A percentile compares a stretch with the other conserved stretches of the same genome.
Evolutionary conservation across 2,113 vertebrate species (phyloP).

Genomic region (Paracanthobrama guichenoti): DNA sequence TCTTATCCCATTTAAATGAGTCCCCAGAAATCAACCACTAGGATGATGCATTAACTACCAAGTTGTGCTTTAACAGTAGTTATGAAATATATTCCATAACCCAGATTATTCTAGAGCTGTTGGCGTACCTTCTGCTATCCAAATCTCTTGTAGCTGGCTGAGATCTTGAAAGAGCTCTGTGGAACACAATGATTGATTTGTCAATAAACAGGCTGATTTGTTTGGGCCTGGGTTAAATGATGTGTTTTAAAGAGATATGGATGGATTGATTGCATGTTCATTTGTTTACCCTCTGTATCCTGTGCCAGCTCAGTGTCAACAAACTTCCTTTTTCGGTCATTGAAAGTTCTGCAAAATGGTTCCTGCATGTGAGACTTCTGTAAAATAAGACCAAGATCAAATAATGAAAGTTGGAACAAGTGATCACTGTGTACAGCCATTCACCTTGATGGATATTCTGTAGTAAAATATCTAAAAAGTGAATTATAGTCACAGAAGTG

Average conservation of each 20-base stretch:
- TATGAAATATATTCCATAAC: not conserved
- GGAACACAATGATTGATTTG: constrained; percentile 32
- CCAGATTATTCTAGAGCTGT: not conserved
- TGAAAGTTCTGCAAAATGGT: constrained; percentile 68
- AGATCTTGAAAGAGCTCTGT: constrained; percentile 90
- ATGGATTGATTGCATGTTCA: constrained; percentile 7
- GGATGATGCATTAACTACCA: constrained; percentile 10
- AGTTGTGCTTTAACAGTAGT: not conserved
- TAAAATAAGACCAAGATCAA: not conserved
- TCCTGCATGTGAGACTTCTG: constrained; percentile 75
- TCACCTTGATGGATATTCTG: not conserved
- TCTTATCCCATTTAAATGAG: not conserved
- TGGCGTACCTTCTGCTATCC: constrained; percentile 83
- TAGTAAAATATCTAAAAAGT: not conserved
- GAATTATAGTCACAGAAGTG: not conserved
- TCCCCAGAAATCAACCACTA: not conserved
- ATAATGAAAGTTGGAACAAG: not conserved
- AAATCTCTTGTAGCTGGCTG: constrained; percentile 87
- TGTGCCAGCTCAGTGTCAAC: constrained; percentile 84
- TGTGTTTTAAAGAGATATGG: constrained; percentile 4
- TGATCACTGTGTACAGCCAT: not conserved
- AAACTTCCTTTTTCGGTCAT: constrained; percentile 85
- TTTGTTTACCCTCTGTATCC: constrained; percentile 82
- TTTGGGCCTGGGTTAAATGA: not conserved
- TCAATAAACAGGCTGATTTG: not conserved